Percentiles rank a stretch among this genome's conserved stretches.
These are phyloP conservation scores for Eilema caniola DNA, from an alignment of 2,888 invertebrate genomes.

Conservation along the genomic window DNA sequence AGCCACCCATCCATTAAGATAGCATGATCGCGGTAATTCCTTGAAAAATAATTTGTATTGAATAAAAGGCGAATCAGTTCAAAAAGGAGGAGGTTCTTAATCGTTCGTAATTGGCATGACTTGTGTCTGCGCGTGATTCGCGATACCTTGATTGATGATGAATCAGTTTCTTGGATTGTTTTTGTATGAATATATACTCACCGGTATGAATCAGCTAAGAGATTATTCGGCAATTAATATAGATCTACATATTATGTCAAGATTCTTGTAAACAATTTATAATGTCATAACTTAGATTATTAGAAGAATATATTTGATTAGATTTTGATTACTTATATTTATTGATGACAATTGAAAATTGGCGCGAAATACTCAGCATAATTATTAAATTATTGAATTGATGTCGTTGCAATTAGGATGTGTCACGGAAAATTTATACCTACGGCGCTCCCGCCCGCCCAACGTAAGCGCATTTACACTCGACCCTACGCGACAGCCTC, in stretches of 20 bases:
- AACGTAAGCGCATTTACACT: conserved; percentile 12
- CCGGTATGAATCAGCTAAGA: too few species aligned
- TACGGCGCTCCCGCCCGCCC: conserved; percentile 37
- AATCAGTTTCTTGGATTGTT: neutral
- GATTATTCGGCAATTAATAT: neutral
- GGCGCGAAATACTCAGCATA: neutral
- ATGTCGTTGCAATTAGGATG: conserved; percentile 25
- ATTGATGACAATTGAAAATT: neutral
- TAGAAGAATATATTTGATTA: too few species aligned
- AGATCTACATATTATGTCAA: neutral
- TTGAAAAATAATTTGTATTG: neutral
- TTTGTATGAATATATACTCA: neutral
- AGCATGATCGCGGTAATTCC: neutral
- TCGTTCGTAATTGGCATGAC: neutral
- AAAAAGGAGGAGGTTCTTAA: neutral
- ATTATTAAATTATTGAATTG: neutral
- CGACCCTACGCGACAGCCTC: conserved; percentile 16
- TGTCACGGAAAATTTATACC: conserved; percentile 23
- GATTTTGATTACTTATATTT: too few species aligned
- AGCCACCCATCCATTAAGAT: neutral
- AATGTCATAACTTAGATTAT: neutral
- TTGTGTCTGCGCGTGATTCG: conserved; percentile 22
- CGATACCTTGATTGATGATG: neutral
- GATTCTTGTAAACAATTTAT: neutral
- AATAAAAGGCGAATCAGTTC: neutral